Evolutionary conservation across 2,888 invertebrate species (phyloP), one percentile per base, ranked within the genome.

Genomic region (Eilema depressum): DNA sequence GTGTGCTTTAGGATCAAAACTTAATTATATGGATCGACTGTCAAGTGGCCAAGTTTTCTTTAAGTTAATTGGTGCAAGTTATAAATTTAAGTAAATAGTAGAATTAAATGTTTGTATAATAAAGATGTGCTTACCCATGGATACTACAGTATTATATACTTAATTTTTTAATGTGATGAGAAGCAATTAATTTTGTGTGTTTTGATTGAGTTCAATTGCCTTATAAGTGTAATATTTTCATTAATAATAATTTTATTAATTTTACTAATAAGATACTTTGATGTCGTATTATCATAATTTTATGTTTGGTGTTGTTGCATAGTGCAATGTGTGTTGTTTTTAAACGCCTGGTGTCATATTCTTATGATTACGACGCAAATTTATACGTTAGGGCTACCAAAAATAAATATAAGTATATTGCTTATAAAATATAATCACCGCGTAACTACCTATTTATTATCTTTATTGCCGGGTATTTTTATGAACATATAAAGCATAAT

Each of bases 21-120:
- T 7, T 64, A 64, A 53, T 64, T 17, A 30, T 64, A 53, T 37
- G 33, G 53, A 28, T 47, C 28, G 47, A 53, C 3, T 12, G 28
- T 64, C 64, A 53, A 65, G 53, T 65, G 53, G 64, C 53, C 64
- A n/a, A 59, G n/a, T 56, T 30, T 41, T 17, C n/a, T 28, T 23
- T 30, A 17, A 30, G n/a, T 53, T 64, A 26, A n/a, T 53, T 64
- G 64, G 64, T 53, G n/a, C n/a, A 64, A 64, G 64, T 47, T 30
- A 28, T 10, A 63, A 63, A 47, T 20, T 4, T 47, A 47, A 41
- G 41, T 17, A 62, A 33, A 33, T 62, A 14, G 33, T 30, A 33
- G 0, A 62, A 41, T 63, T 23, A 25, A 63, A 41, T 26, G 63
- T 41, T 63, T 63, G 20, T 17, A 63, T 25, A 26, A 26, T 41